Base-by-base conservation (phyloP, 1,140 invertebrate species). In the Frieseomelitta varia region DNA sequence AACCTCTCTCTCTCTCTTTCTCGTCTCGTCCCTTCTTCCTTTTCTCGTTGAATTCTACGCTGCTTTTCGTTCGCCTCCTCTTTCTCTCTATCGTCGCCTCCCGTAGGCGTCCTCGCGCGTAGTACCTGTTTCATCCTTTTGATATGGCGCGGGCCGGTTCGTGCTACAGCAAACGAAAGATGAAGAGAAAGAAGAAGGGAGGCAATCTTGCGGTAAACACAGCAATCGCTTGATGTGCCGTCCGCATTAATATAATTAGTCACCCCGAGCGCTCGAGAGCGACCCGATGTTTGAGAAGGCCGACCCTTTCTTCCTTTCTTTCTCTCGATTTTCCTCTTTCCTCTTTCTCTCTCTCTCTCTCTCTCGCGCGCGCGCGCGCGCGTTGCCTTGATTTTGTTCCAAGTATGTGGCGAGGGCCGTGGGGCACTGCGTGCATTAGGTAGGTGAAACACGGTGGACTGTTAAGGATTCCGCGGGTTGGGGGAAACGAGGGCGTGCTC, bases 201-300 rank as follows among this genome's bases (percentile, higher is more conserved):
- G 78, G 87, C 84, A 94, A 94, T 94, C 93, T 94, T 86, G 90
- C 83, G 91, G 92, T 95, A 95, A 95, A 95, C 91, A 95, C 94
- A 93, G 93, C 94, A 93, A 95, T 95, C 92, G 92, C 88, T 92
- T 91, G 93, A 94, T 93, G 92, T 93, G 91, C 92, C 90, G 92
- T 92, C 92, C 92, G 92, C 92, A 95, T 95, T 95, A 95, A 95
- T 95, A 94, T 95, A 94, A 95, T 95, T 95, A 95, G 94, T 95
- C 92, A 95, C 94, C 94, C 93, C 94, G 92, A 94, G 92, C 92
- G 91, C 75, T 88, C 86, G 87, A 90, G 91, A 92, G 89, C 90
- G 85, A 71, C 71, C 58, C 76, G 63, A 84, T 88, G 86, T 79
- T 87, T 73, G 81, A 81, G 85, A 87, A 88, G 39, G 87, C 81